Percentiles rank a stretch among this genome's conserved stretches.
Evolutionary conservation across 2,113 vertebrate species (phyloP).

Genomic region (Syrmaticus mikado): DNA sequence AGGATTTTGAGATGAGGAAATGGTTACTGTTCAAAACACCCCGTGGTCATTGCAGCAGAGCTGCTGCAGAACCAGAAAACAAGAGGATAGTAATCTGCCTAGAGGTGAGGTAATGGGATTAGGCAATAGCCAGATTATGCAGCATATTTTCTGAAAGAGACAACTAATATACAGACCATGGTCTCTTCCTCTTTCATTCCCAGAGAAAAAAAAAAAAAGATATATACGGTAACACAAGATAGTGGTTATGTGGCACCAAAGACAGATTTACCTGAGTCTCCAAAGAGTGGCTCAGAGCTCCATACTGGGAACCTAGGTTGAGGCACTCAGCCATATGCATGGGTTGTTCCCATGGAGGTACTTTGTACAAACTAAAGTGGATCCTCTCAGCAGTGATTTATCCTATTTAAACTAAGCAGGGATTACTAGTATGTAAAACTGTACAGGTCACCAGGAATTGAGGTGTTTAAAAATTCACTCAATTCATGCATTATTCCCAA

Average conservation of each 20-base stretch:
- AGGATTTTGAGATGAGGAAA: not conserved
- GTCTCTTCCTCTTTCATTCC: not conserved
- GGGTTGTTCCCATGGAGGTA: not conserved
- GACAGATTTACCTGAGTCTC: not conserved
- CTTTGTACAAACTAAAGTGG: not conserved
- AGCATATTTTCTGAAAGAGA: not conserved
- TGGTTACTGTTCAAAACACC: not conserved
- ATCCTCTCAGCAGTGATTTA: not conserved
- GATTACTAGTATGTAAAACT: not conserved
- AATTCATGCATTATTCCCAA: not conserved
- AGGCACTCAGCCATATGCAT: not conserved
- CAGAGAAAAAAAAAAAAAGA: slow-evolving; percentile 24
- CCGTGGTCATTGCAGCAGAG: not conserved
- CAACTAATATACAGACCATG: not conserved
- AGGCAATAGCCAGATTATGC: slow-evolving; percentile 6
- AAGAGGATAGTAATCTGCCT: not conserved
- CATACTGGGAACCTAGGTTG: not conserved
- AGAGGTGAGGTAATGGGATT: slow-evolving; percentile 1
- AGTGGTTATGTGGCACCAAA: not conserved
- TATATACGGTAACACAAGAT: slow-evolving; percentile 4
- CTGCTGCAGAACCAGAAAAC: not conserved
- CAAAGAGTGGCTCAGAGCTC: not conserved
- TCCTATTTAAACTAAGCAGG: not conserved
- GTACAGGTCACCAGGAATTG: not conserved
- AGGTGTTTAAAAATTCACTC: not conserved